Base-by-base conservation (phyloP, 2,888 invertebrate genomes). In the Conus canariensis region DNA sequence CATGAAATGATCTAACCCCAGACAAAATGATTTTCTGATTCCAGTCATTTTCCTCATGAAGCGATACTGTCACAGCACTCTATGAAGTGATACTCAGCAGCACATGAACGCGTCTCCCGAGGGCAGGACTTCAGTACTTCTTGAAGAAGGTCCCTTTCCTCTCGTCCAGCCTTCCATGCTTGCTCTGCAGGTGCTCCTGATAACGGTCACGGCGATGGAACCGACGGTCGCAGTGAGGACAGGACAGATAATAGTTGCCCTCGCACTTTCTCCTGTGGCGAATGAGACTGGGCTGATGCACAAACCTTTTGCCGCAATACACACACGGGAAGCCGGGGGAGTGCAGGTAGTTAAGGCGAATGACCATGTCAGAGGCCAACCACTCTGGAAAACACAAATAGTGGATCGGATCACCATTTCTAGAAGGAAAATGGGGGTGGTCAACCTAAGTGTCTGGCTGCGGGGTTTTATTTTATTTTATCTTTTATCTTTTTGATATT, bases 181-280 rank as follows among this genome's bases (percentile, higher is more conserved):
- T 74, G 74, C 16, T 74, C n/a, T 14, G 74, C 70, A 87, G 74
- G n/a, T 87, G 87, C 10, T 87, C 58, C 74, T 87, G 87, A 58
- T 87, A 87, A 8, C 56, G 56, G 19, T 87, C 87, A 10, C 87
- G 87, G n/a, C 87, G 87, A 58, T 87, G 74, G 64, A 87, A 87
- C n/a, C 45, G 56, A 6, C 56, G 45, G 74, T 74, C 87, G 74
- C 87, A 87, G 58, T 25, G 58, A n/a, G 70, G 87, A 22, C 87
- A 87, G 58, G 87, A n/a, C 10, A 87, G 87, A 25, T 87, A 74
- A 12, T n/a, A 87, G 87, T 87, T 74, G 12, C 91, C 91, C 58
- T 90, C 90, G 77, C 91, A 91, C 85, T 91, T 91, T 89, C 90
- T 89, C 30, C 90, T 87, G 88, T 91, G 91, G 25, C 91, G 88